Evolutionary conservation across 2,888 invertebrate species (phyloP), one percentile per base, ranked within the genome.

Genomic region (Isotomurus palustris): DNA sequence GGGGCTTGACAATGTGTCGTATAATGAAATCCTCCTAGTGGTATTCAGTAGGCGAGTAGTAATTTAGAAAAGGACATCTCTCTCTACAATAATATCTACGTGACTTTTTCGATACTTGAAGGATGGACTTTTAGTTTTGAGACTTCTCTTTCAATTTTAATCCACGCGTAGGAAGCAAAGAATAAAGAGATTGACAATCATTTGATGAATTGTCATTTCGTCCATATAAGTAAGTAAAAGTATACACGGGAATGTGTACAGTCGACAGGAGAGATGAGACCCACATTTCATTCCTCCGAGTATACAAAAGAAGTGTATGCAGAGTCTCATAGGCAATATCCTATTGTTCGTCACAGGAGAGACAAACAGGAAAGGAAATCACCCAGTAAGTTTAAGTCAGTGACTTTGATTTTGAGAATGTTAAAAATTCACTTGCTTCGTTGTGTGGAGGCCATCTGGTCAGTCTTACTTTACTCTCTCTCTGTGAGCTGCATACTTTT

Each of bases 191-290:
- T 67, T 62, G 67, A 67, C 64, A 67, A 60, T 62, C 49, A 53
- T 64, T 61, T 64, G 66, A 66, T 64, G 63, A 63, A 66, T 64
- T 62, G 60, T 60, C 58, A 53, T 61, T 56, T 47, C 61, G 56
- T 59, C 54, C 57, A 54, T 59, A 50, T 50, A 50, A 50, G 50
- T 40, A 22, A 50, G 40, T 38, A 24, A 17, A 28, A 29, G 47
- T 14, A 32, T 32, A 8, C 32, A 28, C 17, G 29, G 17, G n/a
- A 17, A 47, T 47, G 25, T 29, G 47, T n/a, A n/a, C n/a, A n/a
- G n/a, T n/a, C n/a, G n/a, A n/a, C n/a, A n/a, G n/a, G n/a, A n/a
- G n/a, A n/a, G n/a, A n/a, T n/a, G n/a, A n/a, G n/a, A n/a, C n/a
- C n/a, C n/a, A n/a, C n/a, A n/a, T n/a, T n/a, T n/a, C n/a, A n/a